Base-by-base conservation (phyloP, 1,140 invertebrate species). In the Drosophila nebulosa region DNA sequence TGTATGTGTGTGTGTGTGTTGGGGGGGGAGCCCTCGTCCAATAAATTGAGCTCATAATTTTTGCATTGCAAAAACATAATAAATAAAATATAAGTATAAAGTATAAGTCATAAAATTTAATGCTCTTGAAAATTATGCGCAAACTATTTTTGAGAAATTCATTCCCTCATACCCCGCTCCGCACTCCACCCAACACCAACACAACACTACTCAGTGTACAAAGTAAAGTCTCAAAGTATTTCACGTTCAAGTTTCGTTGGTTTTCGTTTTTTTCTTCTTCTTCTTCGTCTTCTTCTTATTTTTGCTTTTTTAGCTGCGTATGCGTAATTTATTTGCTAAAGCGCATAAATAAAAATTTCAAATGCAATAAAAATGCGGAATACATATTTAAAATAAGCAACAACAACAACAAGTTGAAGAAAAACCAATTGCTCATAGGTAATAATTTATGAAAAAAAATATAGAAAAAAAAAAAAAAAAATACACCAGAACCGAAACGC, bases 391-490 rank as follows among this genome's bases (percentile, higher is more conserved):
- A 74, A 74, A 73, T 74, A 74, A 74, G 39, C 39, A 42, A 6
- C 39, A 42, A 7, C 39, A 46, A 46, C 39, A 46, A 46, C 16
- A 46, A 46, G 39, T 46, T 21, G 16, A 46, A 46, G 39, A 46
- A 62, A 74, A 79, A 84, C 68, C 80, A 84, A 84, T 85, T 84
- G 80, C 76, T 81, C 80, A 79, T 75, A 84, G 79, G 81, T 84
- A 84, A 84, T 84, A 84, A 84, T 75, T 84, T 84, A 84, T 84
- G 72, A 80, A 86, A 86, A 79, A 84, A 86, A 79, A 84, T 83
- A 73, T 76, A 74, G 59, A 64, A 68, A 52, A 22, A 35, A 9
- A 51, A 55, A 60, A 32, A 61, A 56, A 61, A 55, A 59, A 9
- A 36, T n/a, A 36, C 10, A 30, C 27, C 35, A 46, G 53, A 78